These are phyloP conservation scores for Tenthredo notha DNA, from an alignment of 2,888 invertebrate genomes.

Conservation along the genomic window DNA sequence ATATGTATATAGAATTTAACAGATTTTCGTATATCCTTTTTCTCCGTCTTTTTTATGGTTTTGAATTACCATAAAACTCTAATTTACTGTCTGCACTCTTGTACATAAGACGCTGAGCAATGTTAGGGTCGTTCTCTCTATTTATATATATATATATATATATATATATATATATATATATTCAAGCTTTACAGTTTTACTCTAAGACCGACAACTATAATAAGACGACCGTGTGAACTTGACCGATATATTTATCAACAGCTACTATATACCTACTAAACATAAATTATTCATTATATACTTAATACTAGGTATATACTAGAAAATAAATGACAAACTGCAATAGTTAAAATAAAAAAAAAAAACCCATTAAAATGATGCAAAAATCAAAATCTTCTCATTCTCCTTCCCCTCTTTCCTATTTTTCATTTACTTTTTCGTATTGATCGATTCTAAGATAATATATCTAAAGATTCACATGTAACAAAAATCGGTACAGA, in stretches of 20 bases:
- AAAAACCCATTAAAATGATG: too few species aligned
- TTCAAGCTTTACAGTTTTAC: slow-evolving; percentile 12
- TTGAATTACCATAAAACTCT: slow-evolving; percentile 39
- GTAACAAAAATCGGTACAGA: not conserved
- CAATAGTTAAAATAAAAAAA: too few species aligned
- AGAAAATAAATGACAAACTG: not conserved
- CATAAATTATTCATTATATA: slow-evolving; percentile 4
- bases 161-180: not conserved
- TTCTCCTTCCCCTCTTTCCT: too few species aligned
- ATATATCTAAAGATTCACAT: not conserved
- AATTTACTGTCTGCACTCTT: not conserved
- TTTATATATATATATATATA: not conserved
- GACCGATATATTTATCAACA: slow-evolving; percentile 31
- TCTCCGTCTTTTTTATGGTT: not conserved
- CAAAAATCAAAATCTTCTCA: too few species aligned
- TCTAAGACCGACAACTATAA: not conserved
- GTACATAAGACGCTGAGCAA: not conserved
- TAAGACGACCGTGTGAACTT: slow-evolving; percentile 37
- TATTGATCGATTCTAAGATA: not conserved
- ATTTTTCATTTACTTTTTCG: not conserved
- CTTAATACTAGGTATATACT: not conserved
- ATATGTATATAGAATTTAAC: not conserved
- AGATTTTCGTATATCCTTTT: not conserved
- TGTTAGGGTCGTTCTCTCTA: slow-evolving; percentile 11
- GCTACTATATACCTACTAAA: not conserved